Evolutionary conservation across 2,888 invertebrate genomes (phyloP).

Genomic region (Torymus texanus): DNA sequence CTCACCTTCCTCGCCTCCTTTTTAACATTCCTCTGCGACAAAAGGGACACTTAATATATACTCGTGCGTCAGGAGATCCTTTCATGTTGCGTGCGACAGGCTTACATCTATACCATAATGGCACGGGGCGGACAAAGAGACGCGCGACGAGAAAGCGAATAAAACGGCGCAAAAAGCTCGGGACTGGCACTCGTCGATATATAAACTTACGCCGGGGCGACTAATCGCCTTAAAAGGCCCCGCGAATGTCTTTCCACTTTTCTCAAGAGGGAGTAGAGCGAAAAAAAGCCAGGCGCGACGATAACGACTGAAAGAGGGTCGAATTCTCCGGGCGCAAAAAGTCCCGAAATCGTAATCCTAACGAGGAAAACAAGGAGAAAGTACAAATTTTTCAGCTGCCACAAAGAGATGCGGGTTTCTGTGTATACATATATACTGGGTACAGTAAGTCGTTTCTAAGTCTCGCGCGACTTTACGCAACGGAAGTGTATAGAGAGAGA

Average conservation of each 20-base stretch:
- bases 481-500: background rate
- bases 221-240: constrained; percentile 35
- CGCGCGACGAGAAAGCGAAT: constrained; percentile 26
- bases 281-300: background rate
- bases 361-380: constrained; percentile 39
- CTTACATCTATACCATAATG: background rate
- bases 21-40: constrained; percentile 26
- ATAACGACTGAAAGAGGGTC: constrained; percentile 13
- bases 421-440: background rate
- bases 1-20: background rate
- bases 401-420: background rate
- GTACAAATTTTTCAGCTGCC: background rate
- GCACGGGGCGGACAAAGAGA: constrained; percentile 29
- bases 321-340: background rate
- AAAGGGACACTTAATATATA: constrained; percentile 15
- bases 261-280: background rate
- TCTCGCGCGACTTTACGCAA: constrained; percentile 40
- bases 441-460: constrained; percentile 9
- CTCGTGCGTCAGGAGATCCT: constrained; percentile 20
- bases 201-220: background rate
- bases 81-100: background rate
- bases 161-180: constrained; percentile 20
- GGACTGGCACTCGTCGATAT: background rate
- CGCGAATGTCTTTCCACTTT: background rate
- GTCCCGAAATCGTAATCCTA: constrained; percentile 10